Percentiles rank a stretch among this genome's conserved stretches.
phyloP scores from a whole-genome alignment of 2,888 invertebrate species.

The Aleiodes alternator region DNA sequence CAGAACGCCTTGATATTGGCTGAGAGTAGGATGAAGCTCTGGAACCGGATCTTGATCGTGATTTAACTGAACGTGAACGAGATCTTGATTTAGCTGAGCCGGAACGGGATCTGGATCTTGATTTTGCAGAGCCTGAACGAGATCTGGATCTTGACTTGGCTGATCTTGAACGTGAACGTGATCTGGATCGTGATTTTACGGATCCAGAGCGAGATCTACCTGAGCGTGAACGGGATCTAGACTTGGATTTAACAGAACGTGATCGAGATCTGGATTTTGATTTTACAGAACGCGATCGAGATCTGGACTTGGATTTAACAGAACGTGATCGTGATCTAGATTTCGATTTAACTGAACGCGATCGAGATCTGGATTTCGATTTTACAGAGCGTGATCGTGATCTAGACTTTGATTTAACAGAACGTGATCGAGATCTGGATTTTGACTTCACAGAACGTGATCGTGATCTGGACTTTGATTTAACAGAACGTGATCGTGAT shows the following conservation, averaged over 20 bases:
- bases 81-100: slow-evolving; percentile 60
- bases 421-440: slow-evolving; percentile 47
- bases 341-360: slow-evolving; percentile 32
- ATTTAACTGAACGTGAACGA: slow-evolving; percentile 51
- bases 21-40: slow-evolving; percentile 64
- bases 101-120: slow-evolving; percentile 58
- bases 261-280: slow-evolving; percentile 58
- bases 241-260: slow-evolving; percentile 61
- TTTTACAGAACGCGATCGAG: slow-evolving; percentile 55
- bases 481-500: slow-evolving; percentile 63
- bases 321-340: slow-evolving; percentile 62
- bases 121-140: slow-evolving; percentile 53
- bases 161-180: slow-evolving; percentile 43
- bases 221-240: slow-evolving; percentile 54
- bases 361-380: slow-evolving; percentile 30
- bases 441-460: slow-evolving; percentile 55
- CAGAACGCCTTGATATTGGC: slow-evolving; percentile 57
- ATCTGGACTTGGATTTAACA: slow-evolving; percentile 57
- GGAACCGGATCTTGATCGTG: slow-evolving; percentile 54
- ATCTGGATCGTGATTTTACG: slow-evolving; percentile 38
- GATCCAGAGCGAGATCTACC: slow-evolving; percentile 62
- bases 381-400: slow-evolving; percentile 11
- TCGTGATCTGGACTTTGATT: slow-evolving; percentile 54
- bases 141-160: slow-evolving; percentile 58
- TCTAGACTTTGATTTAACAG: slow-evolving; percentile 37